A percentile compares a stretch with the other conserved stretches of the same genome.
Evolutionary conservation across 2,113 vertebrate species (phyloP).

Genomic region (Brachyhypopomus gauderio): DNA sequence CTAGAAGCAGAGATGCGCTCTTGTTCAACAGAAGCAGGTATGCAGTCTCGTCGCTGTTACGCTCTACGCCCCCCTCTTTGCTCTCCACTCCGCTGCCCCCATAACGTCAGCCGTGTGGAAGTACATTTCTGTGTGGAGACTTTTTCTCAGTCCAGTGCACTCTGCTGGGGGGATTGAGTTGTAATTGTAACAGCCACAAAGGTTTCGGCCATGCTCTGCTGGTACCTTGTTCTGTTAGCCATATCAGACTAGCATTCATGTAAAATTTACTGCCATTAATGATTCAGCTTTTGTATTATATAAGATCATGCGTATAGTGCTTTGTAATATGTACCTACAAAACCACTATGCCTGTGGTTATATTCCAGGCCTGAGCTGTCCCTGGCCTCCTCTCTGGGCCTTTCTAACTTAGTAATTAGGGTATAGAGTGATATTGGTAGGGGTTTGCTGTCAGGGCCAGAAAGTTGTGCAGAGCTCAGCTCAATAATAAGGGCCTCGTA

Average conservation of each 20-base stretch:
- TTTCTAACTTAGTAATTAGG: conserved; percentile 7
- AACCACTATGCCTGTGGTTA: background rate
- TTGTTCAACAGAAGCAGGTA: conserved; percentile 70
- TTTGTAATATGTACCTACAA: background rate
- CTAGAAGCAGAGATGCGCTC: conserved; percentile 70
- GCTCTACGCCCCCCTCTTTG: conserved; percentile 42
- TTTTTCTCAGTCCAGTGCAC: background rate
- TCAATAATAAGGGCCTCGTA: conserved; percentile 25
- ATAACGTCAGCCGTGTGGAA: background rate
- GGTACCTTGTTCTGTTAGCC: background rate
- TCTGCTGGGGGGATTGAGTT: conserved; percentile 18
- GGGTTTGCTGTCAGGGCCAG: conserved; percentile 28
- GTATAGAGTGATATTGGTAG: conserved; percentile 8
- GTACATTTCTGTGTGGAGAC: background rate
- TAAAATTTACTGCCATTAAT: background rate
- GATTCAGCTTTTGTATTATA: background rate
- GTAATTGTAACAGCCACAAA: conserved; percentile 33
- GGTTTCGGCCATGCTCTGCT: background rate
- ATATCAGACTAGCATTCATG: background rate
- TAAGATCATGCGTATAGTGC: background rate
- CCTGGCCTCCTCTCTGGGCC: background rate
- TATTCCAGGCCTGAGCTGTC: background rate
- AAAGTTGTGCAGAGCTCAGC: conserved; percentile 36
- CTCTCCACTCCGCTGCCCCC: conserved; percentile 13
- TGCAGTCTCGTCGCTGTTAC: background rate